Base-by-base conservation (phyloP, 2,113 vertebrate genomes). In the Ginglymostoma cirratum region DNA sequence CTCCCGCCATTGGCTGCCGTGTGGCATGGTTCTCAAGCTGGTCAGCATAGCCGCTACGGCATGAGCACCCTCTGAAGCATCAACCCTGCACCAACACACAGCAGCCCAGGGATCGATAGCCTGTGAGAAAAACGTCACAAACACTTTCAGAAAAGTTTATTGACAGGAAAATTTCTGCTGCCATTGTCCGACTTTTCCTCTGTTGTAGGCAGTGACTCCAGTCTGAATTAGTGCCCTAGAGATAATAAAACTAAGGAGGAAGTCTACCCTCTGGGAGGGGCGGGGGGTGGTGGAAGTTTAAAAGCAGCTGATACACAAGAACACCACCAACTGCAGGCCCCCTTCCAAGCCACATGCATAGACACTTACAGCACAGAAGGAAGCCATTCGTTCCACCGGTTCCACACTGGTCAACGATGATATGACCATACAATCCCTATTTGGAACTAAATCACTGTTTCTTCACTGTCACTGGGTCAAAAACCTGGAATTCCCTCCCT, bases 1-100 rank as follows among this genome's bases (percentile, higher is more conserved):
- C 96, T 97, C 97, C 97, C 97, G 97, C 38, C 96, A 96, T 96
- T 97, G 97, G 96, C 97, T 96, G 5, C 97, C 96, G 96, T 97
- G 96, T 0, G 52, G 96, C 27, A 10, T 30, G 0, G 89, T 17
- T 52, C 78, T 89, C 21, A n/a, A 34, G 55, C 72, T 87, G 0
- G 96, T 72, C 1, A 66, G 94, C 24, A 94, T n/a, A n/a, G 52
- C 5, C 1, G 5, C 19, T 72, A 95, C 86, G 38, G 80, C 7
- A 42, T 45, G 27, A 78, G 24, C 76, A 96, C 12, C 17, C 94
- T 55, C 72, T 96, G 27, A 0, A n/a, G 67, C 65, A 95, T 86
- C 95, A 96, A 6, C 55, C 30, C 14, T 17, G 5, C 8, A 2
- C 85, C 72, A 61, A 21, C 69, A 23, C 76, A 2, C 34, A 80